Base-by-base conservation (phyloP, 2,888 invertebrate genomes). In the Elegia similella region DNA sequence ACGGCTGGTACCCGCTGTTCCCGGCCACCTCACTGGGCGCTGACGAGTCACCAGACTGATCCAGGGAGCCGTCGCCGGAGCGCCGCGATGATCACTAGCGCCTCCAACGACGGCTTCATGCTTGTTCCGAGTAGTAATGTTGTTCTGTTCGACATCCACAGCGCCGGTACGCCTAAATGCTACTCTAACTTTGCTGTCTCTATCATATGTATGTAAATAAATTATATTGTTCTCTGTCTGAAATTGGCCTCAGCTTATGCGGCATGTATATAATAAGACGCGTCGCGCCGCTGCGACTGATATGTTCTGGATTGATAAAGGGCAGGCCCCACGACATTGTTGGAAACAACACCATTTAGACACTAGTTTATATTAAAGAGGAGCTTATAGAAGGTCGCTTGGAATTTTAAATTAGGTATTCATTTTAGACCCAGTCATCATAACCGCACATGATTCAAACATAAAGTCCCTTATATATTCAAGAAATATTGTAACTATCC, bases 1-100 rank as follows among this genome's bases (percentile, higher is more conserved):
- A 95, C 72, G 96, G 97, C 64, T 98, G 98, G 98, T 98, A 98
- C 92, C 96, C 97, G 62, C 93, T 98, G 66, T 97, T 97, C 87
- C 96, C 97, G 38, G 96, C 97, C 81, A 95, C 96, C 72, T 95
- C 96, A 55, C 93, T 96, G 63, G 96, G 95, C 23, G 95, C 82
- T 67, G 88, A 93, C 77, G 93, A 93, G 71, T 90, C 90, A 62
- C 90, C 90, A 73, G 90, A 91, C 81, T 91, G 90, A 91, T 92
- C 88, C 72, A 80, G 89, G 67, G 90, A 90, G 86, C 89, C 89
- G 88, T 90, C 90, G 88, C 90, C 90, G 78, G 90, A 91, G 79
- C 86, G 85, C 72, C 82, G 75, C 69, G 80, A 85, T 58, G 80
- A 82, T 69, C 60, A 80, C 70, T 84, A 82, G 80, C 76, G 78